Conservation (phyloP, 2,888 invertebrate species). For the Phyllotreta cruciferae region DNA sequence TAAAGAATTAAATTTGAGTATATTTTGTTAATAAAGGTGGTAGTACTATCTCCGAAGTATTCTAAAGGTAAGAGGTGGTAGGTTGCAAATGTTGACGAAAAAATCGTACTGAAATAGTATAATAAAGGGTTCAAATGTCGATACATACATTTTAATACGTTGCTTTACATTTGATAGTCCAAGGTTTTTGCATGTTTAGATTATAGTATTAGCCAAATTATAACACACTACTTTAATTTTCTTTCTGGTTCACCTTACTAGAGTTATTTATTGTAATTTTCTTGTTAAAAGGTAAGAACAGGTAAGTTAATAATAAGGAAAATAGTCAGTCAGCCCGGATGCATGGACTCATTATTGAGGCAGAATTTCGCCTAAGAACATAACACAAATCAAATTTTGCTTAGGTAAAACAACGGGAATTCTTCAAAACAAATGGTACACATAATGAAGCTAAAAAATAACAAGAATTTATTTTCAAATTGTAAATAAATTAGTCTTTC, state of each 20-base stretch:
- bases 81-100: not conserved
- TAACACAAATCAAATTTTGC: too few relatives aligned
- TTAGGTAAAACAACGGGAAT: too few relatives aligned
- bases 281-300: conserved; percentile 44
- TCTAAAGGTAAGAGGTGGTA: conserved; percentile 5
- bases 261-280: conserved; percentile 16
- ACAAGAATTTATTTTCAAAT: too few relatives aligned
- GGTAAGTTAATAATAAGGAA: conserved; percentile 42
- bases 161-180: conserved; percentile 43
- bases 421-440: too few relatives aligned
- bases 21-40: not conserved
- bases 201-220: conserved; percentile 34
- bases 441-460: too few relatives aligned
- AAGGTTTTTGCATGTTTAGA: conserved; percentile 49
- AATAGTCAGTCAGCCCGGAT: conserved; percentile 40
- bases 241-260: conserved; percentile 19
- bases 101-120: not conserved
- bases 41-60: not conserved
- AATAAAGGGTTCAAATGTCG: not conserved
- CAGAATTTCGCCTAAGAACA: conserved; percentile 6
- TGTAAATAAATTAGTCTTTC: too few relatives aligned
- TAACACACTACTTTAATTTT: conserved; percentile 17
- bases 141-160: conserved; percentile 12
- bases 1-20: too few relatives aligned
- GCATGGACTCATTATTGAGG: conserved; percentile 15